Percentiles rank a stretch among this genome's conserved stretches.
Evolutionary conservation across 1,140 invertebrate species (phyloP).

Genomic region (Aphaenogaster rudis): DNA sequence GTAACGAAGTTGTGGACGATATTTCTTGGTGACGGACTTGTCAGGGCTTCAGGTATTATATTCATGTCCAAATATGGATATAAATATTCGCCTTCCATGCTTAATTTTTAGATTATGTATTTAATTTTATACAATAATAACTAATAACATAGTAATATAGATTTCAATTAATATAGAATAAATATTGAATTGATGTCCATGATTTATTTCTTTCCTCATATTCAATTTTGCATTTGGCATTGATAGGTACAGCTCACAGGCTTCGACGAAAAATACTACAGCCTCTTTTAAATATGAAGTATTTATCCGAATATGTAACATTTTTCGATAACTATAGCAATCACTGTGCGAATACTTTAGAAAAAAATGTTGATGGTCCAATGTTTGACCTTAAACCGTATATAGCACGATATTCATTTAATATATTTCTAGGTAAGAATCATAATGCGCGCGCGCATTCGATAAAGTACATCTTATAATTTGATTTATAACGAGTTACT

Average conservation of each 20-base stretch:
- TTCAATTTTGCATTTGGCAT: not conserved
- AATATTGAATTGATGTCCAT: not conserved
- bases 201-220: not conserved
- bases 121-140: not conserved
- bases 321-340: constrained; percentile 23
- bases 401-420: not conserved
- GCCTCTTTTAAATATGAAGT: not conserved
- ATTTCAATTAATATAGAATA: not conserved
- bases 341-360: not conserved
- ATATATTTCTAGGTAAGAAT: constrained; percentile 38
- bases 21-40: constrained; percentile 19
- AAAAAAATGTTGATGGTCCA: not conserved
- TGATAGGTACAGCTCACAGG: constrained; percentile 1
- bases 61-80: not conserved
- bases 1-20: not conserved
- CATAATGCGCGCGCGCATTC: not conserved
- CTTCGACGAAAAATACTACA: constrained; percentile 29
- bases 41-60: constrained; percentile 24
- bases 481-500: not conserved
- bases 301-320: constrained; percentile 23
- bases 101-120: not conserved
- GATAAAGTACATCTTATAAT: not conserved
- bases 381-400: constrained; percentile 10
- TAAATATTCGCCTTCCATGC: not conserved
- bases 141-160: not conserved